phyloP scores from a whole-genome alignment of 2,113 vertebrate species.

The Colossoma macropomum region DNA sequence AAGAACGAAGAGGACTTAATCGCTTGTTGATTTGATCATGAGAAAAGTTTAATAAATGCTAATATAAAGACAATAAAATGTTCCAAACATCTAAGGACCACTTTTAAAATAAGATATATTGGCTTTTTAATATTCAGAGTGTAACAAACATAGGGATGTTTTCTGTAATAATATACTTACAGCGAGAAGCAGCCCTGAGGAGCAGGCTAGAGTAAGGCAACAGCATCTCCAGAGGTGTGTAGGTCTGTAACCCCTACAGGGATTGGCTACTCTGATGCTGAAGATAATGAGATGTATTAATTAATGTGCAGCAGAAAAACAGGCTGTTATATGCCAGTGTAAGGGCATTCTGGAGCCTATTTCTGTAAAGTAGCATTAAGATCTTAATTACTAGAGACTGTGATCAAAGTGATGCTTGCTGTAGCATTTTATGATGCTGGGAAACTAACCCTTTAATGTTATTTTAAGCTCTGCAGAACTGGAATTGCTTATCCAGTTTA shows the following conservation, averaged over 20 bases:
- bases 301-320: constrained; percentile 2
- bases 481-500: neutral
- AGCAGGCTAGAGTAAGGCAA: neutral
- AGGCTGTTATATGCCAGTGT: neutral
- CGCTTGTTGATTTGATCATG: too few relatives aligned
- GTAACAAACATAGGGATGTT: too few relatives aligned
- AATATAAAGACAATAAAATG: too few relatives aligned
- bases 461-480: neutral
- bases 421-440: neutral
- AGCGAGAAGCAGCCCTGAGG: neutral
- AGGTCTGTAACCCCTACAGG: constrained; percentile 8
- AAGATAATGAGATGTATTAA: constrained; percentile 6
- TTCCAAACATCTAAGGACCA: too few relatives aligned
- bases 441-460: neutral
- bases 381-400: neutral
- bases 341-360: neutral
- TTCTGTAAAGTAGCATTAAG: neutral
- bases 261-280: neutral
- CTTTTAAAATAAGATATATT: too few relatives aligned
- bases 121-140: too few relatives aligned
- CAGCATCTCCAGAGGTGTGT: neutral
- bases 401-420: neutral
- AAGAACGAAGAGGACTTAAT: too few relatives aligned
- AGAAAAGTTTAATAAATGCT: too few relatives aligned
- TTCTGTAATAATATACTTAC: too few relatives aligned